phyloP scores from a whole-genome alignment of 2,888 invertebrate species.

The Volucella inflata region DNA sequence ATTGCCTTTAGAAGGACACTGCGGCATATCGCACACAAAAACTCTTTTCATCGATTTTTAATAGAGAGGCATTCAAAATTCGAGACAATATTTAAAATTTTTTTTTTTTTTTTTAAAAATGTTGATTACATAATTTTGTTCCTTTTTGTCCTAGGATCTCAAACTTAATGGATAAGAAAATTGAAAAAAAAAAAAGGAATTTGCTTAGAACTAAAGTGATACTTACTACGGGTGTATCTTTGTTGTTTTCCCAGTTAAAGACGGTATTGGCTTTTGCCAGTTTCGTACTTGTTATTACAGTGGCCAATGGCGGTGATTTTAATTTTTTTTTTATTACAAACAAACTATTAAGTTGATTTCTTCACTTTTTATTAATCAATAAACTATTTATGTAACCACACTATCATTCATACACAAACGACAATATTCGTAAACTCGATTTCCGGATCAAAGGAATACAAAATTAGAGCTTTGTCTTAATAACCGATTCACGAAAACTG shows the following conservation, averaged over 20 bases:
- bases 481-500: not conserved
- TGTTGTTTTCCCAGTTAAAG: constrained; percentile 24
- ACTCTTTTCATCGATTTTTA: constrained; percentile 68
- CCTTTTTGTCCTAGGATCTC: constrained; percentile 19
- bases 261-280: constrained; percentile 32
- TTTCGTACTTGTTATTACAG: constrained; percentile 50
- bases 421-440: constrained; percentile 45
- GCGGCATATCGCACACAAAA: constrained; percentile 62
- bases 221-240: constrained; percentile 50
- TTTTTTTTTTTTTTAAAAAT: constrained; percentile 45
- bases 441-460: constrained; percentile 46
- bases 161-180: too few species aligned
- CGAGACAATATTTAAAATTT: constrained; percentile 57
- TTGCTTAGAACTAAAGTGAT: constrained; percentile 42
- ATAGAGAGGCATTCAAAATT: constrained; percentile 58
- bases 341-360: constrained; percentile 60
- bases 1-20: constrained; percentile 70
- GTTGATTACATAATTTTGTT: constrained; percentile 70
- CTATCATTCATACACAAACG: constrained; percentile 70
- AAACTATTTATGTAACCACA: constrained; percentile 74
- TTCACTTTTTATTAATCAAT: constrained; percentile 75
- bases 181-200: not conserved
- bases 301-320: constrained; percentile 26
- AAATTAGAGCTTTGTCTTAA: not conserved
- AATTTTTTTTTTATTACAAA: constrained; percentile 29